Base-by-base conservation (phyloP, 1,140 invertebrate genomes). In the Trichonephila inaurata region DNA sequence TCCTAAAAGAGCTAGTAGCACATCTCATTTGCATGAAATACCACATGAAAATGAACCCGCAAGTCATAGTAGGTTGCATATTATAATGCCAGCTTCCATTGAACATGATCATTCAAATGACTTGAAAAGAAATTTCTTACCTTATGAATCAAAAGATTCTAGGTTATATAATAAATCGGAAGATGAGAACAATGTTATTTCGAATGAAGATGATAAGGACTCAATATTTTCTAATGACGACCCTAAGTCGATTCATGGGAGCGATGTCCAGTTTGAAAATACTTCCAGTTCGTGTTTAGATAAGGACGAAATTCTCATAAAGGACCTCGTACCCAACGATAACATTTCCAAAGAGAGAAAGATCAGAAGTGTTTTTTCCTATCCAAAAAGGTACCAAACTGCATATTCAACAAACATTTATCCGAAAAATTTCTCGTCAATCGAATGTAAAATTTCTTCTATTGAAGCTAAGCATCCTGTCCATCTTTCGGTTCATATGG, bases 11-110 rank as follows among this genome's bases (percentile, higher is more conserved):
- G 58, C 90, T 64, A 83, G 18, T 16, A 86, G 82, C 62, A 85
- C 91, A 7, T 92, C 82, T n/a, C 82, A 92, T 86, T 86, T 86
- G 21, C 91, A 92, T 60, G 91, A 92, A 86, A 61, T 85, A 24
- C 61, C 81, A 1, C 6, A 14, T 64, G 91, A 92, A 7, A 64
- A 16, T 12, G 62, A 90, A 19, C 60, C 51, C 18, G n/a, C 60
- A n/a, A 51, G 19, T 81, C 66, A 72, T n/a, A 77, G 24, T 28
- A 77, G 33, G 19, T 18, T 90, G 66, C 89, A 90, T 33, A 51
- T 90, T 12, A 60, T 90, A 28, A 69, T 62, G 40, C 89, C 89
- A 19, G 21, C 58, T 19, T 81, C 89, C n/a, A 12, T 51, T 24
- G n/a, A 28, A 18, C 89, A 90, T 24, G 61, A 33, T 64, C 85